Evolutionary conservation across 1,140 invertebrate species (phyloP), one percentile per base, ranked within the genome.

Genomic region (Steinernema feltiae): DNA sequence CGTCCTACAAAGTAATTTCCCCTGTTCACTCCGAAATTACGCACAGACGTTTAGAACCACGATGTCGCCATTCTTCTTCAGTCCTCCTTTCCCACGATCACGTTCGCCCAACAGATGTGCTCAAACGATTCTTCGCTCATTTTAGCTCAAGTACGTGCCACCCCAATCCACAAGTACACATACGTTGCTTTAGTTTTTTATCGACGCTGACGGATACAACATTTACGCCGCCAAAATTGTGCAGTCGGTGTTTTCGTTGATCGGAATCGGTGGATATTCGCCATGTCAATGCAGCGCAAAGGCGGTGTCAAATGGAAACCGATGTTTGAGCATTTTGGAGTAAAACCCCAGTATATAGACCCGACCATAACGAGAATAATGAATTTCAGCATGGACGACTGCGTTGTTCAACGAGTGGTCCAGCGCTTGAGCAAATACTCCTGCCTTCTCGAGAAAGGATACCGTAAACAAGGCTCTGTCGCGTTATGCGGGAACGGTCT

Each of bases 311-410:
- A 63, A 27, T 27, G 12, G 12, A 12, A 63, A 63, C 24, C 53
- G 53, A 63, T 63, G 53, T 27, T 21, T 63, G 15, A 63, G 7
- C 53, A 63, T 63, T 21, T 21, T 15, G 24, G 53, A 63, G 53
- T 63, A 63, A 27, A 63, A 63, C 24, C 53, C 24, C 53, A 27
- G 7, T 15, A 3, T 15, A 7, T 63, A 63, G 7, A 27, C 3
- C 53, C 53, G 15, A 63, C n/a, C n/a, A n/a, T 46, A 46, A 46
- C 41, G 7, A 7, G 7, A 46, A 7, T 46, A n/a, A n/a, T 46
- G 41, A 15, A 63, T 63, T 63, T 21, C 53, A 63, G 53, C 53
- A 63, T 63, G 53, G 24, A 63, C 53, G 53, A 63, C 24, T 63
- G 53, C 53, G 24, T 27, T 21, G 53, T 63, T 3, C 53, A 63